These are phyloP conservation scores for Urocyon cinereoargenteus DNA, from an alignment of 2,797 vertebrate species.

Conservation along the genomic window DNA sequence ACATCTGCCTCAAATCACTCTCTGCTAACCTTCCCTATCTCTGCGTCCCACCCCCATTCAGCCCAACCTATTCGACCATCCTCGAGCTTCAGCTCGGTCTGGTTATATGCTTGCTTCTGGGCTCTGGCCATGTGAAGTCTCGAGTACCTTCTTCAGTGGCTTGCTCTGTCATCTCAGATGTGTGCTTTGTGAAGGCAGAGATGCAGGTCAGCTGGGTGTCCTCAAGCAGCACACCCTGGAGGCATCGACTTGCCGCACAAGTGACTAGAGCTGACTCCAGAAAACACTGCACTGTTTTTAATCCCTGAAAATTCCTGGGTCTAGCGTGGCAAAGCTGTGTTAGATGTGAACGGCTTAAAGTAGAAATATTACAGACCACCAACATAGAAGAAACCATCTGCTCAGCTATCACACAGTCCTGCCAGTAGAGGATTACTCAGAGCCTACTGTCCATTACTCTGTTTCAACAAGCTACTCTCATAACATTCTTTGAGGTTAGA, in stretches of 20 bases:
- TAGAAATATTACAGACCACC: constrained; percentile 61
- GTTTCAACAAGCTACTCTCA: constrained; percentile 52
- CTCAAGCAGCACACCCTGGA: background rate
- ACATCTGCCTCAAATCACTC: background rate
- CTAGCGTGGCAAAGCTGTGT: background rate
- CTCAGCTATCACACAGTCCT: constrained; percentile 15
- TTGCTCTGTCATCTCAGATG: background rate
- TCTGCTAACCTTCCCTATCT: background rate
- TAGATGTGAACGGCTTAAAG: background rate
- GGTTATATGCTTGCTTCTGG: background rate
- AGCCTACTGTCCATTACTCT: constrained; percentile 9
- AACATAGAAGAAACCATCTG: background rate
- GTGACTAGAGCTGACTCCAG: background rate
- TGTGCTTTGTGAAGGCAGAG: background rate
- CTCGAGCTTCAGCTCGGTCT: background rate
- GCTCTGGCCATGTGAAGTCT: background rate
- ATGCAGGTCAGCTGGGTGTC: background rate
- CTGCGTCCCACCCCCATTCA: rapidly evolving
- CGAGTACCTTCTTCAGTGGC: background rate
- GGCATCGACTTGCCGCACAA: background rate
- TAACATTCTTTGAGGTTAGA: constrained; percentile 71
- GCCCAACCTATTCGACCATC: background rate
- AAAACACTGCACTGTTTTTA: background rate
- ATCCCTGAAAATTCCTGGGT: background rate
- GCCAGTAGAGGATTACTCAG: constrained; percentile 24